Evolutionary conservation across 2,113 vertebrate genomes (phyloP), one percentile per base, ranked within the genome.

Genomic region (Emydocephalus ijimae): DNA sequence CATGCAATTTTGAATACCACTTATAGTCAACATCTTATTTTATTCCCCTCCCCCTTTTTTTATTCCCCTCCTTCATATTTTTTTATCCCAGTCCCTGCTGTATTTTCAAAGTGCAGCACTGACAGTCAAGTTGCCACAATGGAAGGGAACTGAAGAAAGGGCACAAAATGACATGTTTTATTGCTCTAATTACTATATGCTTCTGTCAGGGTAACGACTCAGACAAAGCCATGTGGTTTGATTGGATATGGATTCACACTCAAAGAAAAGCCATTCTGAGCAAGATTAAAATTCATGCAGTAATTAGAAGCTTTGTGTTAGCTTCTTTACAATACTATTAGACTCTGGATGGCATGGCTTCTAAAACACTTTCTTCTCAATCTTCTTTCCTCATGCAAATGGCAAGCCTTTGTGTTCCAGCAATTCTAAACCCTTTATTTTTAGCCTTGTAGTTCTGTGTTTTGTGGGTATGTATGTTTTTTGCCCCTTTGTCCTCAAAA

Each of bases 341-440:
- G 15, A 85, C 15, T 29, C 6, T 64, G 26, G 24, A 43, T 94
- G 3, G 34, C 26, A 93, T 64, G n/a, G 24, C n/a, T 93, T 92
- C 54, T 54, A 90, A 95, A 94, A 90, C 12, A 15, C 91, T 87
- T 94, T 93, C 92, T 93, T 94, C 12, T 91, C 29, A 24, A 21
- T n/a, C 92, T 92, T 59, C 45, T 89, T 90, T 89, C 85, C 91
- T 81, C 12, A 21, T 95, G 90, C 55, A 96, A 96, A 93, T 61
- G 94, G 64, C 45, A 56, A 10, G 21, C 48, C 54, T 4, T 88
- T 95, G 91, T 85, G 20, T 92, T 92, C 29, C 87, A 88, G 91
- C 54, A 54, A 92, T 95, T 93, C 57, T 85, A 93, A 86, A 93
- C 95, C 90, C 34, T 93, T 0, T 15, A 15, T 8, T 9, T 94